A percentile compares a stretch with the other conserved stretches of the same genome.
phyloP scores from a whole-genome alignment of 2,888 invertebrate species.

The Ashinkailepas kermadecensis region DNA sequence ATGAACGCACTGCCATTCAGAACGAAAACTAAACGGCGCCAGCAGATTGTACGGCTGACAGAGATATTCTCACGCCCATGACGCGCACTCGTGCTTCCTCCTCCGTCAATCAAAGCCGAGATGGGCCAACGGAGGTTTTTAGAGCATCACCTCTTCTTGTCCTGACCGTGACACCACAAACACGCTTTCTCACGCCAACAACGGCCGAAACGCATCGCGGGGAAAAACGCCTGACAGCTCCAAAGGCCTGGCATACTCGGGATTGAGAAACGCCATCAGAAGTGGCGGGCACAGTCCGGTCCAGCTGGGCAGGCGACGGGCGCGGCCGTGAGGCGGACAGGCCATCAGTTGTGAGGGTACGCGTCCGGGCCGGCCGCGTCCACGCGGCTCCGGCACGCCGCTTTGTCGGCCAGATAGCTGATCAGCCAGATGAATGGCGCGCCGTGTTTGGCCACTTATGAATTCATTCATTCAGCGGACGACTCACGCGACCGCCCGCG shows the following conservation, averaged over 20 bases:
- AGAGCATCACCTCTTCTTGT: neutral
- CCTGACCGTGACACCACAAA: constrained; percentile 11
- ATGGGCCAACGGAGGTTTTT: neutral
- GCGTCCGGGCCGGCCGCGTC: neutral
- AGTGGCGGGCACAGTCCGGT: neutral
- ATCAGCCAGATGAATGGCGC: neutral
- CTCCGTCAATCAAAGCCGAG: neutral
- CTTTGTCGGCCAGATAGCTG: constrained; percentile 14
- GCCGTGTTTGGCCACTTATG: constrained; percentile 9
- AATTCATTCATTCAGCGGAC: constrained; percentile 4
- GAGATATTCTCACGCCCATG: too few species aligned
- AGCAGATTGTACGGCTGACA: too few species aligned
- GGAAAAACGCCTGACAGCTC: neutral
- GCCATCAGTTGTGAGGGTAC: neutral
- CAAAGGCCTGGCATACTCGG: neutral
- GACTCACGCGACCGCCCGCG: too few species aligned
- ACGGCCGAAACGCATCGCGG: neutral
- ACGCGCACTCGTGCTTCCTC: too few species aligned
- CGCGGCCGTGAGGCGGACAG: neutral
- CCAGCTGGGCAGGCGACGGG: neutral
- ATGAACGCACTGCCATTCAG: too few species aligned
- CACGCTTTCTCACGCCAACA: neutral
- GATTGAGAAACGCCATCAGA: neutral
- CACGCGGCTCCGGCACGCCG: neutral
- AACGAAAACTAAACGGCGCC: too few species aligned